Conservation (phyloP, 2,113 vertebrate species). For the Aegotheles bennettii region DNA sequence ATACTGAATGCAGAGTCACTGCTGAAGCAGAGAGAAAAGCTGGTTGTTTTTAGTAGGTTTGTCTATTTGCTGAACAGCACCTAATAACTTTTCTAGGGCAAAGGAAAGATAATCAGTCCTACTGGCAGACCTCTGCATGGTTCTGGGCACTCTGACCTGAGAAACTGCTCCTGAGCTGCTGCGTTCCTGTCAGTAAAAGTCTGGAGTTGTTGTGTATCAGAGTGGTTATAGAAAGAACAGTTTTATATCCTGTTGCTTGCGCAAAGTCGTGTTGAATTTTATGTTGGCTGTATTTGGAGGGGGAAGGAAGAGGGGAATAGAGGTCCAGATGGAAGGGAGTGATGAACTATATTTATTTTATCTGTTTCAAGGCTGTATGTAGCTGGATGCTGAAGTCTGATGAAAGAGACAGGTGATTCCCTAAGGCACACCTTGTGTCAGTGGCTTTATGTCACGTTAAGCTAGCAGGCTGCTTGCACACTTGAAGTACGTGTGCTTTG, state of each 20-base stretch:
- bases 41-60: background rate
- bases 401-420: background rate
- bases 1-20: background rate
- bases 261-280: background rate
- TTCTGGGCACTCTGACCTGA: background rate
- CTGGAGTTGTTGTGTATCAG: background rate
- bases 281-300: background rate
- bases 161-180: background rate
- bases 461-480: background rate
- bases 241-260: background rate
- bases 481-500: background rate
- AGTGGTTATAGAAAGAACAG: background rate
- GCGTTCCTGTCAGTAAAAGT: background rate
- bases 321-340: background rate
- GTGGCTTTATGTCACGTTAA: background rate
- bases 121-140: background rate
- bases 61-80: background rate
- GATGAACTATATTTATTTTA: background rate
- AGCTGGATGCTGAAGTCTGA: background rate
- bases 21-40: background rate
- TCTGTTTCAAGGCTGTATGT: background rate
- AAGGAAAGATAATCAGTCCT: too few species aligned
- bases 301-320: background rate
- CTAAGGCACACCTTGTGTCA: background rate
- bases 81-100: background rate